Conservation (phyloP, 2,888 invertebrate genomes). For the Rhopalosiphum nymphaeae region DNA sequence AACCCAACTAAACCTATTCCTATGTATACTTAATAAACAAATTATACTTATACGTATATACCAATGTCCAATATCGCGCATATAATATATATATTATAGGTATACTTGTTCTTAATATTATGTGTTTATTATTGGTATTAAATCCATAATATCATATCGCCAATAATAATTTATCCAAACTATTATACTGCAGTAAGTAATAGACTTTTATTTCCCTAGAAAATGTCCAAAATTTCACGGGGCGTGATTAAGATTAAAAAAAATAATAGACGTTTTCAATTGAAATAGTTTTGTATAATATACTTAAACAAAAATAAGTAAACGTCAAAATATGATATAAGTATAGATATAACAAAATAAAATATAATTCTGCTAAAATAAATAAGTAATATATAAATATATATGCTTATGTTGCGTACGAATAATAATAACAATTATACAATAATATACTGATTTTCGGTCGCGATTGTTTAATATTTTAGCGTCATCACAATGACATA, state of each 20-base stretch:
- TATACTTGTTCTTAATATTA: too few relatives aligned
- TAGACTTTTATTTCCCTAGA: neutral
- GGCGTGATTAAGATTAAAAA: neutral
- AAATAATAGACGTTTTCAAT: neutral
- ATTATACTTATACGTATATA: too few relatives aligned
- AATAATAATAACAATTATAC: neutral
- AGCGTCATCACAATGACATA: neutral
- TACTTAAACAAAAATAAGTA: neutral
- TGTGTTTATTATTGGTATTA: too few relatives aligned
- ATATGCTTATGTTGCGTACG: neutral
- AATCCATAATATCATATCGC: too few relatives aligned
- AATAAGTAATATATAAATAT: neutral
- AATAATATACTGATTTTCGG: neutral
- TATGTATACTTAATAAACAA: too few relatives aligned
- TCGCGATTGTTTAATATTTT: neutral
- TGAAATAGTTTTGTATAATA: neutral
- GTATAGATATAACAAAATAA: neutral
- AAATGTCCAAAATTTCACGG: neutral
- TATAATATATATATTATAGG: too few relatives aligned
- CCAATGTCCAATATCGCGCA: too few relatives aligned
- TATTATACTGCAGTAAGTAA: neutral
- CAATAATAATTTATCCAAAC: neutral
- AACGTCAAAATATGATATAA: neutral
- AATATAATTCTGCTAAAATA: neutral
- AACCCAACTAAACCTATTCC: too few relatives aligned